phyloP scores from a whole-genome alignment of 2,888 invertebrate genomes.

The Nineta flava region DNA sequence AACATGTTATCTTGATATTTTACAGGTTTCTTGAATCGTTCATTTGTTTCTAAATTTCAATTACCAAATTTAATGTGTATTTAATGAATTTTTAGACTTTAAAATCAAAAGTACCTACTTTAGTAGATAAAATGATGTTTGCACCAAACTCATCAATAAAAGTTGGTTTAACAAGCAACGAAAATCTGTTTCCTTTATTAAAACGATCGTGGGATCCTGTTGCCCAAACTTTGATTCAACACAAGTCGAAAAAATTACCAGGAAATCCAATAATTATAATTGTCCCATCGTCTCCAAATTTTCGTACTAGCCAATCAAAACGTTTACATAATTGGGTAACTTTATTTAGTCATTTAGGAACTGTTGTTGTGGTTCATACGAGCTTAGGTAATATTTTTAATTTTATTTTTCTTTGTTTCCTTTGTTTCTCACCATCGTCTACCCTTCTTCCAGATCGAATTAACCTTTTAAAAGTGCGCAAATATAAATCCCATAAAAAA shows the following conservation, averaged over 20 bases:
- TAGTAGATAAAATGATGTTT: constrained; percentile 58
- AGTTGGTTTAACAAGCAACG: constrained; percentile 36
- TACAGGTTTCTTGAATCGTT: constrained; percentile 38
- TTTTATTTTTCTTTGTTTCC: neutral
- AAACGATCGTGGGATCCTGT: constrained; percentile 65
- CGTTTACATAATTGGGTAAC: constrained; percentile 55
- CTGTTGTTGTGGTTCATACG: constrained; percentile 44
- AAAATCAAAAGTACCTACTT: constrained; percentile 48
- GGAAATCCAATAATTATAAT: constrained; percentile 50
- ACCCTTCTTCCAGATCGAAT: constrained; percentile 9
- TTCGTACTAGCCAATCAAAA: constrained; percentile 28
- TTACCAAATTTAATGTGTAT: no score
- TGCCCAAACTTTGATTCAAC: constrained; percentile 34
- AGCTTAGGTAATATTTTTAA: constrained; percentile 28
- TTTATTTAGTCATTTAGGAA: constrained; percentile 48
- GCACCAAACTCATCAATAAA: constrained; percentile 31
- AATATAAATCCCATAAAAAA: constrained; percentile 2
- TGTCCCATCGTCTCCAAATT: constrained; percentile 37
- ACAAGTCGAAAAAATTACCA: constrained; percentile 53
- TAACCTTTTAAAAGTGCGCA: neutral
- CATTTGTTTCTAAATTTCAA: no score
- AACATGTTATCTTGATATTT: constrained; percentile 57
- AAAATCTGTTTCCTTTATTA: constrained; percentile 45
- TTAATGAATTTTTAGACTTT: constrained; percentile 29
- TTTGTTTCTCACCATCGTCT: neutral